phyloP scores from a whole-genome alignment of 2,797 vertebrate species.

The Gymnodraco acuticeps region DNA sequence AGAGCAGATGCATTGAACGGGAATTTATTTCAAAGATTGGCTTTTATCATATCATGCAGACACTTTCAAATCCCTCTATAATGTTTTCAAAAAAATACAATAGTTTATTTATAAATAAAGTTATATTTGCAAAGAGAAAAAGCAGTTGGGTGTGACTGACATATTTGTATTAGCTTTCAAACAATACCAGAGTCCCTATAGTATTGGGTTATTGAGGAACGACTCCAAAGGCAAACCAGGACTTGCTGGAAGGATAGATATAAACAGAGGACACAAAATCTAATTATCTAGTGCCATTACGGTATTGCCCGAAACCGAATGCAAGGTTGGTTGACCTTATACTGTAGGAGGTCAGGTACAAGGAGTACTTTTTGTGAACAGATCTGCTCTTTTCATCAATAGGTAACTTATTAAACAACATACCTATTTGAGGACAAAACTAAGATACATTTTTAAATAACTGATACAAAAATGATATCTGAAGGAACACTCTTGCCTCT shows the following conservation, averaged over 20 bases:
- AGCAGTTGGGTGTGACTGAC: too few relatives aligned
- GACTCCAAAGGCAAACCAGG: not conserved
- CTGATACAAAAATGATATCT: too few relatives aligned
- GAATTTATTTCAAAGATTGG: not conserved
- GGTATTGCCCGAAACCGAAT: not conserved
- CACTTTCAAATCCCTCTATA: not conserved
- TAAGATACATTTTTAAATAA: too few relatives aligned
- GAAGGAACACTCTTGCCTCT: too few relatives aligned
- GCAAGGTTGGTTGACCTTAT: not conserved
- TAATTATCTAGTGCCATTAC: not conserved
- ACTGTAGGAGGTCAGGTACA: not conserved
- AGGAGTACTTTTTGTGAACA: not conserved
- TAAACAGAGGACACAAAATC: not conserved
- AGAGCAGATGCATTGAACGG: not conserved
- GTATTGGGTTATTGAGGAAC: not conserved
- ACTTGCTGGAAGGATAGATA: not conserved
- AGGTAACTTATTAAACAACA: too few relatives aligned
- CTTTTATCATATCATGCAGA: not conserved
- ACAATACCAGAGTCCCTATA: not conserved
- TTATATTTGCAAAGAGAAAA: too few relatives aligned
- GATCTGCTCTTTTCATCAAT: not conserved
- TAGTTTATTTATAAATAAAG: too few relatives aligned
- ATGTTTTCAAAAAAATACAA: not conserved
- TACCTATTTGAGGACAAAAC: too few relatives aligned
- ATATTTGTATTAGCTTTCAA: too few relatives aligned